These are phyloP conservation scores for Delphinapterus leucas DNA, from an alignment of 2,113 vertebrate genomes.

Conservation along the genomic window DNA sequence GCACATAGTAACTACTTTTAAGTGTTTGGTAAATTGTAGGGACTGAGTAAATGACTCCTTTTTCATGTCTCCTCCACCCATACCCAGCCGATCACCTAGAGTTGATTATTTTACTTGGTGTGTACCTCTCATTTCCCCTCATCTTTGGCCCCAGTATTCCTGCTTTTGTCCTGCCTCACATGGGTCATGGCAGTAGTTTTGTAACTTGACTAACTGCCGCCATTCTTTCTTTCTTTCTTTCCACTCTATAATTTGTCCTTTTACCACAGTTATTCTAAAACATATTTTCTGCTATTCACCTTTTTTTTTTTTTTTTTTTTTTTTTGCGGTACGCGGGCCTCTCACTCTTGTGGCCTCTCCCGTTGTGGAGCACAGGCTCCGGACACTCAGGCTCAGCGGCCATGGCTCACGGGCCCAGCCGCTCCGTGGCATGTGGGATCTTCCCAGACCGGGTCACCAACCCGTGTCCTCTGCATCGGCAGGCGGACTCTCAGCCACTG, in stretches of 20 bases:
- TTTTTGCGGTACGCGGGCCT: too few relatives aligned
- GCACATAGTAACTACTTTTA: not conserved
- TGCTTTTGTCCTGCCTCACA: not conserved
- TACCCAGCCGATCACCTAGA: not conserved
- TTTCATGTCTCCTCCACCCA: not conserved
- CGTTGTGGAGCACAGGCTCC: too few relatives aligned
- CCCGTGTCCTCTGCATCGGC: too few relatives aligned
- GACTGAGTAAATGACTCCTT: not conserved
- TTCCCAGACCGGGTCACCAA: too few relatives aligned
- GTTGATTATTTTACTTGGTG: not conserved
- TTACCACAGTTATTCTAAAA: not conserved
- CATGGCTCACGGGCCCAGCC: too few relatives aligned
- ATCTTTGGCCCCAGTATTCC: not conserved
- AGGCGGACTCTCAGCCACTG: too few relatives aligned
- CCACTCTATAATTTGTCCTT: not conserved
- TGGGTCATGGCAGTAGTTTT: not conserved
- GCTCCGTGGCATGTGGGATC: too few relatives aligned
- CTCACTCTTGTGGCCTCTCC: too few relatives aligned
- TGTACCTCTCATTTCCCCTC: not conserved
- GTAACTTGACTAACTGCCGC: not conserved
- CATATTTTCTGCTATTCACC: not conserved
- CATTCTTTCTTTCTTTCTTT: not conserved
- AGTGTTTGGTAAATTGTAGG: not conserved
- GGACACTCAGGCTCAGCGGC: too few relatives aligned
- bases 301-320: not conserved